Evolutionary conservation across 2,888 invertebrate genomes (phyloP).

Genomic region (Anthophora plumipes): DNA sequence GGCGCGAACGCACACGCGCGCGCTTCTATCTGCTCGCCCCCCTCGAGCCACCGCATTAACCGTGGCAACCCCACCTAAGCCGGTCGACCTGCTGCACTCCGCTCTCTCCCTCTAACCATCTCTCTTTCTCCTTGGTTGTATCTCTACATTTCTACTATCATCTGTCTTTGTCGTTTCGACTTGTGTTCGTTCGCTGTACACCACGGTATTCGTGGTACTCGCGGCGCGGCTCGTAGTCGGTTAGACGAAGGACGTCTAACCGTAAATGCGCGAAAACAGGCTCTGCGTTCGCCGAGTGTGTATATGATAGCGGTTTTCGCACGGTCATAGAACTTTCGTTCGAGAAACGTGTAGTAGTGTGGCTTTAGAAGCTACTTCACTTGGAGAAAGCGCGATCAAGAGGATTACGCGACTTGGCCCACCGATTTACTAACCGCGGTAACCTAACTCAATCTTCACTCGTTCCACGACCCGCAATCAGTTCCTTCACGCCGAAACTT

Average conservation of each 20-base stretch:
- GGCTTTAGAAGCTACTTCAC: conserved; percentile 16
- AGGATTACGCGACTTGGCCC: conserved; percentile 40
- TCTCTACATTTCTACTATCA: conserved; percentile 30
- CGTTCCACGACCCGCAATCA: neutral
- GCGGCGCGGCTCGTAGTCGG: conserved; percentile 54
- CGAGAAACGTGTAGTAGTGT: conserved; percentile 38
- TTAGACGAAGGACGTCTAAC: conserved; percentile 66
- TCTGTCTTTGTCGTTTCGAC: conserved; percentile 29
- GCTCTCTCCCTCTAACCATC: conserved; percentile 43
- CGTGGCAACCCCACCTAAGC: conserved; percentile 68
- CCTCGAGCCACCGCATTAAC: conserved; percentile 53
- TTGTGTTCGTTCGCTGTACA: conserved; percentile 39
- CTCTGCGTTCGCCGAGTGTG: conserved; percentile 31
- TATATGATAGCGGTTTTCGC: conserved; percentile 47
- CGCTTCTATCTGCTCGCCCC: conserved; percentile 53
- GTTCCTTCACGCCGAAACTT: neutral
- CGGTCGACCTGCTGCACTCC: conserved; percentile 62
- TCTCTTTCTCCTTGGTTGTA: conserved; percentile 29
- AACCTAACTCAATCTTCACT: conserved; percentile 8
- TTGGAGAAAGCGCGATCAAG: conserved; percentile 52
- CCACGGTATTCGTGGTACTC: conserved; percentile 49
- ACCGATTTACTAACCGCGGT: conserved; percentile 18
- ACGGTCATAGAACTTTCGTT: conserved; percentile 67
- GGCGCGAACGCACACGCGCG: conserved; percentile 65
- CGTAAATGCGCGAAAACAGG: conserved; percentile 65